Evolutionary conservation across 2,797 vertebrate species (phyloP), one percentile per base, ranked within the genome.

Genomic region (Pseudochaenichthys georgianus): DNA sequence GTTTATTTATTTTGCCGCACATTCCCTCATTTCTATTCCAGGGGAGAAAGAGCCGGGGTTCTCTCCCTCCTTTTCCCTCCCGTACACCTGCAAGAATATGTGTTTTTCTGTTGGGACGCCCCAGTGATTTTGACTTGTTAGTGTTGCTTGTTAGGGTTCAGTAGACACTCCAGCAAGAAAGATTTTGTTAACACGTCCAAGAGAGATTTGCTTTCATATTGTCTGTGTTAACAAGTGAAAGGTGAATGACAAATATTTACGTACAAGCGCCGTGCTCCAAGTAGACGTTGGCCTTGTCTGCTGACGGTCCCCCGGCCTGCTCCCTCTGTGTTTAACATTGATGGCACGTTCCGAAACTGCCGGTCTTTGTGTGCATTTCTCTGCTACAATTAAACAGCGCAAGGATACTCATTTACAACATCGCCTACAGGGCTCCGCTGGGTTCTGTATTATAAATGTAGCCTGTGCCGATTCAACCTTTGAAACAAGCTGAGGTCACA

Each of bases 1-100:
- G 85, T 94, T 93, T 94, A 94, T 95, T 94, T 94, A 94, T 95
- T 92, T 93, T 83, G 77, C 89, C 58, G 62, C 87, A 89, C 86
- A 91, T 88, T 87, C 83, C 78, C 83, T 93, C 85, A 89, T 93
- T 93, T 89, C 79, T 91, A 90, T 92, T 92, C 78, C 57, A 73
- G 75, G 74, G 73, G 75, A 86, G 86, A 87, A 82, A 28, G 76
- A 82, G 38, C 51, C 19, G 28, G 19, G 69, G 73, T 84, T 84
- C 73, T 66, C 64, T 81, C 68, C 82, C 66, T 72, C 63, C 70
- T 76, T 84, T 78, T 73, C 17, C 9, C 64, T 80, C 72, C 64
- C 21, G 16, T 38, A 38, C 85, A 91, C 90, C 86, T 92, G 88
- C 87, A 90, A 82, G 75, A 85, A 91, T 78, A 69, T 43, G 64